Evolutionary conservation across 1,140 invertebrate species (phyloP), one percentile per base, ranked within the genome.

Genomic region (Lysiphlebus fabarum): DNA sequence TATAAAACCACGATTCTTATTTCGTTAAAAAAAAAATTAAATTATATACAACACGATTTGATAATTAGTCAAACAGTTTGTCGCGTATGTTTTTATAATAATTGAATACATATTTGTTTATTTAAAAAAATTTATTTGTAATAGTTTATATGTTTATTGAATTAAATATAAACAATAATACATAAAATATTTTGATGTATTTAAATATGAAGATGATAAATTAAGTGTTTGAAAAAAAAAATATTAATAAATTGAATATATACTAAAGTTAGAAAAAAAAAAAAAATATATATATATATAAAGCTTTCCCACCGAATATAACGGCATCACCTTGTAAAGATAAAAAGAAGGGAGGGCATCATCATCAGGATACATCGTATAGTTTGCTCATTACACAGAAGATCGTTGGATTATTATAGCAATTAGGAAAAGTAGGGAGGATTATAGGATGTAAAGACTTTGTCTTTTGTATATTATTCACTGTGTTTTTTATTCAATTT

Each of bases 391-490:
- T 55, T 43, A 44, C 17, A 44, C 42, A 55, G 8, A 34, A 41
- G 42, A 55, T 43, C 26, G 42, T 43, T 55, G 33, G 33, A 55
- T 55, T 55, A 26, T 55, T 17, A 55, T 55, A 33, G 53, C 53
- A 55, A 55, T 55, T 55, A 55, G 53, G 40, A 55, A 17, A 44
- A 11, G 41, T 40, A 42, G 10, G 7, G 40, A 41, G 40, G 9
- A 54, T 54, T 42, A 43, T 40, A 54, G 12, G 37, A 9, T 42
- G 48, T 34, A 6, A 49, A 34, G 17, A 43, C 42, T 43, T 43
- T 8, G 12, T 43, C 12, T 10, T 43, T 54, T 54, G 4, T 54
- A 42, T 42, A 42, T 42, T 42, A 42, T 42, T 42, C n/a, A 10
- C n/a, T 42, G 41, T 42, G 8, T n/a, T n/a, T n/a, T n/a, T n/a